Percentiles rank a stretch among this genome's conserved stretches.
phyloP scores from a whole-genome alignment of 2,113 vertebrate genomes.

The Trematocara nigrifrons region DNA sequence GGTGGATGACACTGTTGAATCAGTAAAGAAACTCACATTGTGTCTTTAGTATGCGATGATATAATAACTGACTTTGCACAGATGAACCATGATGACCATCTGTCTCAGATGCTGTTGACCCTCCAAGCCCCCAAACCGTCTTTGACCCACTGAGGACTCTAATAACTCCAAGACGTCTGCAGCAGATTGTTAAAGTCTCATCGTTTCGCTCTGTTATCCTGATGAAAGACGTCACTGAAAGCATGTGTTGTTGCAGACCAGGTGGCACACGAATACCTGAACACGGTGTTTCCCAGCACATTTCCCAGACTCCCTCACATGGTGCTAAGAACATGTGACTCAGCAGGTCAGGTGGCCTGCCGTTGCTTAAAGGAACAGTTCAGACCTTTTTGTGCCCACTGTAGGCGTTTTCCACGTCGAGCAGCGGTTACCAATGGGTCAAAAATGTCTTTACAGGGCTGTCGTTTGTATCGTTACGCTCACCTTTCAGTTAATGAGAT shows the following conservation, averaged over 20 bases:
- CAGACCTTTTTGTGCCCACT: neutral
- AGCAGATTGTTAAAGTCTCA: neutral
- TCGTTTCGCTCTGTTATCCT: neutral
- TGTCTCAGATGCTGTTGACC: neutral
- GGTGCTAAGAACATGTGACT: neutral
- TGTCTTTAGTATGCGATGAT: neutral
- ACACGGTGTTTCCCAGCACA: neutral
- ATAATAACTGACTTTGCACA: neutral
- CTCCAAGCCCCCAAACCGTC: neutral
- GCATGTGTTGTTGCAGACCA: neutral
- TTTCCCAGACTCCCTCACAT: neutral
- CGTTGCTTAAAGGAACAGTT: neutral
- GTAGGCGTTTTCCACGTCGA: neutral
- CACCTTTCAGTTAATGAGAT: neutral
- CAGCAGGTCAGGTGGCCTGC: neutral
- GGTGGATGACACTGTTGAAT: neutral
- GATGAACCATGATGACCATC: neutral
- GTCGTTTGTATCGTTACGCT: neutral
- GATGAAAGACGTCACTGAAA: rapidly evolving
- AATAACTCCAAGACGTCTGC: neutral
- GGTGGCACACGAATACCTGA: neutral
- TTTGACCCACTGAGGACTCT: neutral
- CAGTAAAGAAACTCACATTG: neutral
- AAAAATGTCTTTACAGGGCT: rapidly evolving
- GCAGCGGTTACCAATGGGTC: rapidly evolving